Percentiles rank a stretch among this genome's conserved stretches.
Conservation (phyloP, 1,140 invertebrate species). For the Hestina assimilis region DNA sequence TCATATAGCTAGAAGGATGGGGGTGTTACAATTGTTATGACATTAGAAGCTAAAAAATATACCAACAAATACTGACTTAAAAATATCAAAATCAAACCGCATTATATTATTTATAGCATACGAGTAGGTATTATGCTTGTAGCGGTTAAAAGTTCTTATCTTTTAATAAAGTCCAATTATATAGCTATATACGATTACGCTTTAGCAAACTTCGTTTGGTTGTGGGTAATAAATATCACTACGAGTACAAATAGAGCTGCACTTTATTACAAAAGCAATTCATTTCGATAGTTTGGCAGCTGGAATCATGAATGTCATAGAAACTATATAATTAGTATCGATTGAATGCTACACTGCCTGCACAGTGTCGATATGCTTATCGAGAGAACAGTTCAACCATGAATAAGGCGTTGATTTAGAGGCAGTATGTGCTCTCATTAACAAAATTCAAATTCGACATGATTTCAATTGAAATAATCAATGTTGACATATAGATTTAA, state of each 20-base stretch:
- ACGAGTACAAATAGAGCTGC: not conserved
- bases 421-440: not conserved
- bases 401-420: not conserved
- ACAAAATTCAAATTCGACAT: not conserved
- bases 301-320: slow-evolving; percentile 8
- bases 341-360: slow-evolving; percentile 19
- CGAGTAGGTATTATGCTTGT: too few species aligned
- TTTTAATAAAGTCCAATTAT: too few species aligned
- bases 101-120: too few species aligned
- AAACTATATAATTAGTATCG: slow-evolving; percentile 25
- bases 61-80: too few species aligned
- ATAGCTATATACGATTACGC: too few species aligned
- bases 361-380: slow-evolving; percentile 18
- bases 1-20: too few species aligned
- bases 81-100: too few species aligned
- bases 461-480: too few species aligned
- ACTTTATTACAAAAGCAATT: not conserved
- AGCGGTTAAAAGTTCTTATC: too few species aligned
- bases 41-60: too few species aligned
- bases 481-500: too few species aligned
- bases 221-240: not conserved
- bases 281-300: not conserved
- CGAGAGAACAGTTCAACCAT: not conserved
- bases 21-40: too few species aligned
- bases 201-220: not conserved